Percentiles rank a stretch among this genome's conserved stretches.
These are phyloP conservation scores for Aurelia aurita DNA, from an alignment of 30 jellyfish, hydroid and myxozoan genomes.

Conservation along the genomic window DNA sequence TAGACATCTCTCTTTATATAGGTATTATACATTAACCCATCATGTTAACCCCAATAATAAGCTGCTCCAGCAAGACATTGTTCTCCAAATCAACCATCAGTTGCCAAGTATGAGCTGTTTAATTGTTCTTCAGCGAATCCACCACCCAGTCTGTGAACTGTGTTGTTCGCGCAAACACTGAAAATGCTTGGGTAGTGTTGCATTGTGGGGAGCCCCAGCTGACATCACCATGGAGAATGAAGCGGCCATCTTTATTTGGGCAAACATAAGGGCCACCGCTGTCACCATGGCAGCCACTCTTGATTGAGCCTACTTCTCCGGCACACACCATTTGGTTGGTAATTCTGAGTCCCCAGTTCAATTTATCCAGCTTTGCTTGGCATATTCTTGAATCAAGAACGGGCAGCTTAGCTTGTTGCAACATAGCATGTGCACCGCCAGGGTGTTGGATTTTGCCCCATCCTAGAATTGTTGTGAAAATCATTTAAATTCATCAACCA, in stretches of 20 bases:
- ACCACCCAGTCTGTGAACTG: conserved; percentile 72
- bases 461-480: conserved; percentile 14
- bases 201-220: conserved; percentile 89
- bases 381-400: conserved; percentile 49
- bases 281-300: conserved; percentile 89
- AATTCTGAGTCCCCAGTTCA: conserved; percentile 42
- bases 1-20: no score
- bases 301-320: conserved; percentile 41
- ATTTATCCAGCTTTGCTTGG: conserved; percentile 49
- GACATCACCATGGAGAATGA: conserved; percentile 78
- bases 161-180: conserved; percentile 81
- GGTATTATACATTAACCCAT: no score
- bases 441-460: conserved; percentile 81
- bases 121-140: conserved; percentile 18
- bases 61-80: no score
- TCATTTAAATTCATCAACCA: no score
- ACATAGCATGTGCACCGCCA: conserved; percentile 43
- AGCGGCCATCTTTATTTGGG: conserved; percentile 49
- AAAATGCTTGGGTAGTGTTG: conserved; percentile 40
- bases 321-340: conserved; percentile 75
- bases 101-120: not conserved
- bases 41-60: no score
- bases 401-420: conserved; percentile 70
- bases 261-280: conserved; percentile 89
- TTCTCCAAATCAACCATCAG: no score